Evolutionary conservation across 2,888 invertebrate genomes (phyloP), one percentile per base, ranked within the genome.

Genomic region (Acrocera orbiculus): DNA sequence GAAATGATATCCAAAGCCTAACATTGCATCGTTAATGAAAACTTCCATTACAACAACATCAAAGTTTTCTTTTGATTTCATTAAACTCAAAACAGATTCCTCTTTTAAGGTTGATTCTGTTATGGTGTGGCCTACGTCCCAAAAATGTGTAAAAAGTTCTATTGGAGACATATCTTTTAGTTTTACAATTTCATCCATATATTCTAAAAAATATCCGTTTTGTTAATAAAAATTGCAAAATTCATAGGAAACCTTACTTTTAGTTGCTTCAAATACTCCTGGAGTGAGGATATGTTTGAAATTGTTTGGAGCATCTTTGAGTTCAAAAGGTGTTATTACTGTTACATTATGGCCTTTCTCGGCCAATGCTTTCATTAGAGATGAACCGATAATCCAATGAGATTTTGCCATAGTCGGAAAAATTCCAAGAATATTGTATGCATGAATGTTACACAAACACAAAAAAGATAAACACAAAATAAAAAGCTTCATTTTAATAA

Each of bases 31-130:
- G 22, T 49, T 51, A 0, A 58, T 41, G 34, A 61, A 62, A 2
- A 56, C 47, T 35, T 61, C 61, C 27, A 46, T 41, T 9, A 63
- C 49, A 4, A 63, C 51, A 0, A 57, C 47, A 40, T 63, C 62
- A 22, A 53, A 62, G 3, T 49, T 51, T 27, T 50, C 47, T 53
- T 0, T 53, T 0, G 60, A 58, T 5, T 41, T 33, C 16, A 48
- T 36, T 0, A 59, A 35, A 4, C 46, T 35, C 16, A 47, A 33
- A 3, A 58, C 37, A 0, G 14, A 13, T 0, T 45, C 38, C 5
- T 56, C 50, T 2, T 35, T 17, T 0, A 58, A 38, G 5, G 52
- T 27, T 1, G 9, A 8, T 8, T 50, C 42, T 1, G 50, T 50
- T 3, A 51, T 20, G 1, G 37, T 24, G 3, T 53, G 1, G 3